Percentiles rank a stretch among this genome's conserved stretches.
phyloP scores from a whole-genome alignment of 2,888 invertebrate species.

The Tortricodes alternella region DNA sequence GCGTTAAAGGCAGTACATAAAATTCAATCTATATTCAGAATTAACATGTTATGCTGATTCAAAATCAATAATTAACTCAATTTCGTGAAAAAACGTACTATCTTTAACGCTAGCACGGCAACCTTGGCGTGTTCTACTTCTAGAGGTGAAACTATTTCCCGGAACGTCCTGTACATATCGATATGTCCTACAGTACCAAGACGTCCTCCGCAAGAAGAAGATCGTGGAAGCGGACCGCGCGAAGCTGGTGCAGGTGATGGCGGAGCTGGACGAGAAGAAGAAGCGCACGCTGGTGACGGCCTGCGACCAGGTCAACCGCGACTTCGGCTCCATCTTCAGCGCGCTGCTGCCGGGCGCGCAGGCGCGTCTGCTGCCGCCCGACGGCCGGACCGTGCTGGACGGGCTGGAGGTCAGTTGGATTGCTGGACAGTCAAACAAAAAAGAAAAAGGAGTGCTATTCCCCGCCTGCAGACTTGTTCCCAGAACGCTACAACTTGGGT shows the following conservation, averaged over 20 bases:
- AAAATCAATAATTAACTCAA: too few relatives aligned
- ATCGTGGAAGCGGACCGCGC: constrained; percentile 89
- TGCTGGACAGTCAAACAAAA: not conserved
- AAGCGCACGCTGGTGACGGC: constrained; percentile 90
- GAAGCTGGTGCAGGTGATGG: constrained; percentile 90
- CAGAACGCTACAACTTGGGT: too few relatives aligned
- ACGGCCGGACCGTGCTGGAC: constrained; percentile 88
- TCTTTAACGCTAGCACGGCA: too few relatives aligned
- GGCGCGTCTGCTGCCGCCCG: constrained; percentile 91
- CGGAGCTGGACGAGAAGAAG: constrained; percentile 95
- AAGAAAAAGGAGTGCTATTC: too few relatives aligned
- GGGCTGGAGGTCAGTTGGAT: constrained; percentile 89
- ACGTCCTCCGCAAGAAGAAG: constrained; percentile 86
- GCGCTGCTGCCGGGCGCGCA: constrained; percentile 95
- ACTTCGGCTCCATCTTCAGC: constrained; percentile 97
- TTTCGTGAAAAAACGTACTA: too few relatives aligned
- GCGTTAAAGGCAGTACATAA: too few relatives aligned
- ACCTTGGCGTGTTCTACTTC: too few relatives aligned
- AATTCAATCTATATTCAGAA: too few relatives aligned
- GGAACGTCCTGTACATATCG: constrained; percentile 8
- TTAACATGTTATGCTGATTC: too few relatives aligned
- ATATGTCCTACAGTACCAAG: constrained; percentile 81
- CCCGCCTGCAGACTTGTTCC: too few relatives aligned
- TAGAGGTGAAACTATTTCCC: too few relatives aligned
- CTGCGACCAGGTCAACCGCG: constrained; percentile 85